These are phyloP conservation scores for Xenus cinereus DNA, from an alignment of 2,113 vertebrate genomes.

Conservation along the genomic window DNA sequence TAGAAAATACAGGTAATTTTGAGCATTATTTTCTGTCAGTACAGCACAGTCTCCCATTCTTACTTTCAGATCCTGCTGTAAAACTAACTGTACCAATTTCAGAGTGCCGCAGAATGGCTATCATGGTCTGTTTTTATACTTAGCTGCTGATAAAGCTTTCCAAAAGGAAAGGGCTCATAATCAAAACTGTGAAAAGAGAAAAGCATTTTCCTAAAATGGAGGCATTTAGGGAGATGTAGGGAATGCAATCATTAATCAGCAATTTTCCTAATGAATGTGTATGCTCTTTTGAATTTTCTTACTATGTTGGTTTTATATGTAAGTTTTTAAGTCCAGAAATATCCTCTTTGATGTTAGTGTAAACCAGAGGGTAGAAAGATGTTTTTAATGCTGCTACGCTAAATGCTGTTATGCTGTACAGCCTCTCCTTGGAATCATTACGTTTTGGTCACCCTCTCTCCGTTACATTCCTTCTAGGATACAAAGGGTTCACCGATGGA, in stretches of 20 bases:
- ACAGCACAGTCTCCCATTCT: neutral
- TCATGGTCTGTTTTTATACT: neutral
- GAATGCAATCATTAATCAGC: neutral
- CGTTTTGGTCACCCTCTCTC: neutral
- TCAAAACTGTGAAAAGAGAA: neutral
- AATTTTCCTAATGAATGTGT: neutral
- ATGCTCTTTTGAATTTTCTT: neutral
- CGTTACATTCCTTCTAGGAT: neutral
- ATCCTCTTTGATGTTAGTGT: neutral
- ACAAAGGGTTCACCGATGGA: neutral
- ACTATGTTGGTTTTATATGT: neutral
- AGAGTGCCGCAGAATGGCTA: neutral
- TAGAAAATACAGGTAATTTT: neutral
- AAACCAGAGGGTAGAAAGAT: neutral
- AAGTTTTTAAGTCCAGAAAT: neutral
- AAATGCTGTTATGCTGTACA: neutral
- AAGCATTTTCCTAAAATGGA: neutral
- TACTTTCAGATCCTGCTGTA: neutral
- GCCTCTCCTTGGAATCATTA: neutral
- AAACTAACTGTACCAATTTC: neutral
- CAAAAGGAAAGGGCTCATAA: neutral
- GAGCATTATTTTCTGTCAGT: neutral
- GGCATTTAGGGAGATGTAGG: neutral
- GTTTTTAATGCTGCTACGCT: neutral
- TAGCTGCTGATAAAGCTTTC: neutral